These are phyloP conservation scores for Umimayanthus kanabou DNA, from an alignment of 92 coral and sea anemone genomes.

Conservation along the genomic window DNA sequence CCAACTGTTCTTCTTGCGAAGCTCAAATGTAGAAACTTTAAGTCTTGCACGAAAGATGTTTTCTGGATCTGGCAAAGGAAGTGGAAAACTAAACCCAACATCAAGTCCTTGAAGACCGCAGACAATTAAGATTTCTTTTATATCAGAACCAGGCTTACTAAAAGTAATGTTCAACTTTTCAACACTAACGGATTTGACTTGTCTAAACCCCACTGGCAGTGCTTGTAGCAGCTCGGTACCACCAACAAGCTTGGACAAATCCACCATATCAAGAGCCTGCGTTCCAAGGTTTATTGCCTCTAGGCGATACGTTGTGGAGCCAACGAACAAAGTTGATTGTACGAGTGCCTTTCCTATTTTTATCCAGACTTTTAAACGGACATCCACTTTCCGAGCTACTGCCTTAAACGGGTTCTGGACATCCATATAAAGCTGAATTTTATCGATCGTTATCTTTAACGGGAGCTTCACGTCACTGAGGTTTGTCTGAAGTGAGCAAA, in stretches of 20 bases:
- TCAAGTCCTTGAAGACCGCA: constrained; percentile 60
- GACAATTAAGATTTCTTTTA: constrained; percentile 38
- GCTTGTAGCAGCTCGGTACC: constrained; percentile 40
- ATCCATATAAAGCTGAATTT: constrained; percentile 27
- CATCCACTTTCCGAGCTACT: background rate
- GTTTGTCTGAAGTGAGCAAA: constrained; percentile 44
- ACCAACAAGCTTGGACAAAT: constrained; percentile 53
- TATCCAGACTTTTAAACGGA: constrained; percentile 34
- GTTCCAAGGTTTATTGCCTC: constrained; percentile 23
- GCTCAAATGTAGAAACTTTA: constrained; percentile 44
- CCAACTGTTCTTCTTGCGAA: constrained; percentile 47
- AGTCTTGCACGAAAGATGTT: constrained; percentile 50
- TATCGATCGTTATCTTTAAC: constrained; percentile 35
- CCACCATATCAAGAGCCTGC: constrained; percentile 42
- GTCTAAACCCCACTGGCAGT: constrained; percentile 45
- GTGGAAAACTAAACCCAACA: constrained; percentile 59
- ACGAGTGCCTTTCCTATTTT: constrained; percentile 40
- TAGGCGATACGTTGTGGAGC: background rate
- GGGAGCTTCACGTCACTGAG: constrained; percentile 52
- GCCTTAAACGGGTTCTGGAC: constrained; percentile 21
- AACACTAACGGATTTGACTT: constrained; percentile 46
- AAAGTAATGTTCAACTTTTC: constrained; percentile 47
- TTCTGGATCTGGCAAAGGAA: constrained; percentile 53
- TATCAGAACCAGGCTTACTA: constrained; percentile 46
- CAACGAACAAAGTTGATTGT: constrained; percentile 39